A percentile compares a stretch with the other conserved stretches of the same genome.
These are phyloP conservation scores for Chrosomus eos DNA, from an alignment of 2,797 vertebrate species.

Conservation along the genomic window DNA sequence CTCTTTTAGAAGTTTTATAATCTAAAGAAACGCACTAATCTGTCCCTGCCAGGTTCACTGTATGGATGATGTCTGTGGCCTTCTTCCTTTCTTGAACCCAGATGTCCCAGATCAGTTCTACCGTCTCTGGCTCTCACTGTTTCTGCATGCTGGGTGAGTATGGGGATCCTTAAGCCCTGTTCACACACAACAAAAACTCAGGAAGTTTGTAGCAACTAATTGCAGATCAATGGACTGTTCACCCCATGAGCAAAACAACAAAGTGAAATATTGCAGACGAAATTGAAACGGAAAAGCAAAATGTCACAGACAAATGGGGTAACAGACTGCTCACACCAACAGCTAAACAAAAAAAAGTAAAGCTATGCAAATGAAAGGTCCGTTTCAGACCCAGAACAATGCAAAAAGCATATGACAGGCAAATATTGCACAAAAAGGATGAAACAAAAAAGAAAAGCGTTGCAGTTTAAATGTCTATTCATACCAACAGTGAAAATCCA, in stretches of 20 bases:
- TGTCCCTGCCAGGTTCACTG: slow-evolving; percentile 87
- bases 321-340: background rate
- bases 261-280: background rate
- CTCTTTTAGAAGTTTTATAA: slow-evolving; percentile 6
- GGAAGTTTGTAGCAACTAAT: background rate
- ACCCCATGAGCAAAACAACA: background rate
- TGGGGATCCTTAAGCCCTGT: background rate
- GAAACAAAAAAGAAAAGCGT: background rate
- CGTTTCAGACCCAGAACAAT: background rate
- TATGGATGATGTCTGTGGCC: slow-evolving; percentile 97
- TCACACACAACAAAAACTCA: background rate
- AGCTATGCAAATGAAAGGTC: background rate
- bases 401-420: background rate
- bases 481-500: background rate
- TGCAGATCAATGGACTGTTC: background rate
- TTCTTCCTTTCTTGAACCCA: slow-evolving; percentile 96
- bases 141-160: slow-evolving; percentile 93
- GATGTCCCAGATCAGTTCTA: slow-evolving; percentile 98
- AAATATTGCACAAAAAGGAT: background rate
- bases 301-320: too few relatives aligned
- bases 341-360: background rate
- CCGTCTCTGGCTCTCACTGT: slow-evolving; percentile 95
- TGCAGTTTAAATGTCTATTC: background rate
- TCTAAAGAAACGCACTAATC: background rate
- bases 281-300: background rate